Evolutionary conservation across 2,113 vertebrate genomes (phyloP).

Genomic region (Sphyrna mokarran): DNA sequence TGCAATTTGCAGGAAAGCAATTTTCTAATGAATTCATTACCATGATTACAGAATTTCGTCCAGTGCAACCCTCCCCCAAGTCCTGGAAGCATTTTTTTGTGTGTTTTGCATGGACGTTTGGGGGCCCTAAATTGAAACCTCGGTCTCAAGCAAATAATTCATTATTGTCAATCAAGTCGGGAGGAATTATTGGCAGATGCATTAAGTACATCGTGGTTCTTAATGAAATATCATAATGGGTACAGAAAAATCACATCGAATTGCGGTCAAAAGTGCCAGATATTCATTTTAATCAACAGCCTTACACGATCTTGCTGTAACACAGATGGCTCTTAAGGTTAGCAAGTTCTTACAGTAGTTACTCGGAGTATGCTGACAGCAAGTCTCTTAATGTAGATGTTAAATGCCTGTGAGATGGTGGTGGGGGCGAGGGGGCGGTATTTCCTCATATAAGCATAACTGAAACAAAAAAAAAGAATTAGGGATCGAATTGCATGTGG

Average conservation of each 20-base stretch:
- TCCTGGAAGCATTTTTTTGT: background rate
- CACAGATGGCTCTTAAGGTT: background rate
- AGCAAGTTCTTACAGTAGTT: background rate
- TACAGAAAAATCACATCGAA: background rate
- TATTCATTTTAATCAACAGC: constrained; percentile 6
- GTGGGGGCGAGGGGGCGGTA: background rate
- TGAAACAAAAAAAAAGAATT: background rate
- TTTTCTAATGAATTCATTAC: constrained; percentile 30
- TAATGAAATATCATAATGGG: background rate
- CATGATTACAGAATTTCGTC: constrained; percentile 22
- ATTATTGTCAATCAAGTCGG: background rate
- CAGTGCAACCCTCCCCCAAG: background rate
- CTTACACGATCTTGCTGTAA: background rate
- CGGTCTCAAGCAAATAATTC: background rate
- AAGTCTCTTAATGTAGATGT: background rate
- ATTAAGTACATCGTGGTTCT: background rate
- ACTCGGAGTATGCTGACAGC: background rate
- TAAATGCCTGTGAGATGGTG: background rate
- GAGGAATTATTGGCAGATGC: background rate
- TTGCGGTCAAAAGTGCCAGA: background rate
- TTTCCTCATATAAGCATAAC: background rate
- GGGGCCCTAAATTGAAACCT: background rate
- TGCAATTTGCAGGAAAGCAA: constrained; percentile 34
- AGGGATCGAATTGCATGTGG: background rate
- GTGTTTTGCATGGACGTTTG: background rate